Evolutionary conservation across 2,888 invertebrate genomes (phyloP), one percentile per base, ranked within the genome.

Genomic region (Parasteatoda lunata): DNA sequence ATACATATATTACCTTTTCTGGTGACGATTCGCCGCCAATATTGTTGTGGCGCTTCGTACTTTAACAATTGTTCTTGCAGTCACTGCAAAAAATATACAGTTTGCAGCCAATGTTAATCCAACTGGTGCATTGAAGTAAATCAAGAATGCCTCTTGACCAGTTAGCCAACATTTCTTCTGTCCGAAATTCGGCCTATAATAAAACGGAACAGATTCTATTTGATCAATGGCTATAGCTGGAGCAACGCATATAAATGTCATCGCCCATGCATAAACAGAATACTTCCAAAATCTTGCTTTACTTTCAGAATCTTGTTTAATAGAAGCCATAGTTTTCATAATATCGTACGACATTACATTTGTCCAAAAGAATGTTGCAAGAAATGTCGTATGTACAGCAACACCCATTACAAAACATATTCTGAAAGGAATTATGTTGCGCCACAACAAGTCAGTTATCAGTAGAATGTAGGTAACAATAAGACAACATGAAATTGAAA

Each of bases 321-420:
- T 64, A 8, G 87, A 79, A 54, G 75, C 78, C 81, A 88, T 83
- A 1, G 91, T 91, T 81, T 89, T 89, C 90, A 90, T 91, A 45
- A 91, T 90, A 80, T 91, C 91, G 86, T 90, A 92, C 4, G 91
- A 90, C 91, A 92, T 91, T 0, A 92, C 91, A 88, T 91, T 92
- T 90, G 91, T 92, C 92, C 92, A 92, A 88, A 92, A 92, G 83
- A 92, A 92, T 0, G 91, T 90, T 0, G 91, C 90, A 3, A 92
- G 89, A 81, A 91, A 91, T 7, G 91, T 89, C 79, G 90, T 91
- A 82, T 92, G 92, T 5, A 91, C 89, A 1, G 90, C 80, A 3
- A 91, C 89, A 0, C 91, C 92, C 7, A 92, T 89, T 0, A 89
- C 51, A 51, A 75, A 59, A 47, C 89, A 89, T 6, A 75, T 9